Evolutionary conservation across 2,113 vertebrate genomes (phyloP).

Genomic region (Apteryx mantelli): DNA sequence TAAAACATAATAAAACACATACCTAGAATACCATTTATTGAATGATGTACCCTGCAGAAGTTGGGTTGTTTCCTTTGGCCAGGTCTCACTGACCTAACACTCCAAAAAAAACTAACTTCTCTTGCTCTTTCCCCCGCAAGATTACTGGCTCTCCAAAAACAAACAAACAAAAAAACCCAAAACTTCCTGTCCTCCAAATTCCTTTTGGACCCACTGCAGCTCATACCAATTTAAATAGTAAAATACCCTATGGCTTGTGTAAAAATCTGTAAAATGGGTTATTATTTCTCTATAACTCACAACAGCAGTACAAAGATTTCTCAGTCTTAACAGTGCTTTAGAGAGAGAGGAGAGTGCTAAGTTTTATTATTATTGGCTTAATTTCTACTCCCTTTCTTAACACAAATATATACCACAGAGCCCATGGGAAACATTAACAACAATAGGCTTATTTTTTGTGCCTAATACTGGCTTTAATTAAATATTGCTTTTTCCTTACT

Average conservation of each 20-base stretch:
- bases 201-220: background rate
- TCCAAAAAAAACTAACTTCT: too few relatives aligned
- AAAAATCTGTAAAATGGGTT: background rate
- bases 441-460: background rate
- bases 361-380: slow-evolving; percentile 28
- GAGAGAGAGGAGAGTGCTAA: background rate
- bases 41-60: background rate
- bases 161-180: background rate
- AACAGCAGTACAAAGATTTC: background rate
- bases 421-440: background rate
- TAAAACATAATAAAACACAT: background rate
- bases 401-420: background rate
- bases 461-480: slow-evolving; percentile 18
- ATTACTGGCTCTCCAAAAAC: background rate
- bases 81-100: background rate
- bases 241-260: background rate
- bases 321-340: background rate
- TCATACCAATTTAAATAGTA: background rate
- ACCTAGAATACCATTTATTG: too few relatives aligned
- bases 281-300: background rate
- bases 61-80: background rate
- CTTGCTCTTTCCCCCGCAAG: too few relatives aligned
- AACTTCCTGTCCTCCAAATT: background rate
- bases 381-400: slow-evolving; percentile 22
- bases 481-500: slow-evolving; percentile 2